These are phyloP conservation scores for Haliclona indistincta DNA, from an alignment of 37 sponge, comb jelly and placozoan genomes.

Conservation along the genomic window DNA sequence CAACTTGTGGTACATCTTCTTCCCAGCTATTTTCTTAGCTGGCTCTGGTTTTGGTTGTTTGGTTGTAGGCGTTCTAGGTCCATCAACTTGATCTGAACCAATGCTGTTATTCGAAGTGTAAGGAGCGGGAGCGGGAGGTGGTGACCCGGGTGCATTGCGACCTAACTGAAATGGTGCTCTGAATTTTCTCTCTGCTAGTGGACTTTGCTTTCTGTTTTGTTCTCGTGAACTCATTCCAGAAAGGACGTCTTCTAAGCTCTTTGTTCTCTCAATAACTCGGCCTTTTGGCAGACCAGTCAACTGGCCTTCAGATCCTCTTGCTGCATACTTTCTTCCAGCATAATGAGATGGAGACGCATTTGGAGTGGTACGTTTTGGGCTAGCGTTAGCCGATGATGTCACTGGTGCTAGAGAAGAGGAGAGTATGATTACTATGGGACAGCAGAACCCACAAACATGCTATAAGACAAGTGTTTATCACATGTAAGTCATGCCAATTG, in stretches of 20 bases:
- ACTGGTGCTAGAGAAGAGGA: neutral
- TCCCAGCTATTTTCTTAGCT: slow-evolving; percentile 2
- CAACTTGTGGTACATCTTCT: neutral
- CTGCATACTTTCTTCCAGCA: slow-evolving; percentile 1
- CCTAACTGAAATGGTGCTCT: neutral
- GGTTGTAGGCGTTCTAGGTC: no score
- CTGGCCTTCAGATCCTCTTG: no score
- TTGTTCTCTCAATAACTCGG: slow-evolving; percentile 5
- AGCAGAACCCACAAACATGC: no score
- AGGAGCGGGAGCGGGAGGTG: no score
- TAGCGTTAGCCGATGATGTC: neutral
- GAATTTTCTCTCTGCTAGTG: neutral
- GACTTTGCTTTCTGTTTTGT: neutral
- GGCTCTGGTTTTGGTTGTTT: slow-evolving; percentile 3
- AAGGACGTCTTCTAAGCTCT: slow-evolving; percentile 53
- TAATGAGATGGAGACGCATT: neutral
- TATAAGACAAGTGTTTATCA: no score
- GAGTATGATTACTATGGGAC: no score
- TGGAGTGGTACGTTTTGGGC: neutral
- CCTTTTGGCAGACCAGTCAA: neutral
- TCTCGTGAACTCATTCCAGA: neutral
- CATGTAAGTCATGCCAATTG: no score
- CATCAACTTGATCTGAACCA: no score
- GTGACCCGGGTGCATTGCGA: neutral
- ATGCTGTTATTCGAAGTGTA: no score